phyloP scores from a whole-genome alignment of 2,113 vertebrate species.

The Telmatochromis sp. region DNA sequence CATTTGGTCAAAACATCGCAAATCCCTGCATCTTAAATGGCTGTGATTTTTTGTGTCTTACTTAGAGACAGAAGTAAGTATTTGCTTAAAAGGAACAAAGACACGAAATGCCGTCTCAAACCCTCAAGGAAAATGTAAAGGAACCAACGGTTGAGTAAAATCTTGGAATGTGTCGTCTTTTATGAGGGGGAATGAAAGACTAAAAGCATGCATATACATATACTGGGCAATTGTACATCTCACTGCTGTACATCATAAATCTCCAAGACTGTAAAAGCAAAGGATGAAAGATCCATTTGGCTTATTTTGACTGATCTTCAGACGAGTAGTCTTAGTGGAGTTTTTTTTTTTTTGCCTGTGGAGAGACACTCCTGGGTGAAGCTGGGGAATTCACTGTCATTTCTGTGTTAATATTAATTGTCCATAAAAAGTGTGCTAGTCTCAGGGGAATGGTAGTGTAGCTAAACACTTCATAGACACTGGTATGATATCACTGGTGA shows the following conservation, averaged over 20 bases:
- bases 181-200: slow-evolving; percentile 41
- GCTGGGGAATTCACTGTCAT: slow-evolving; percentile 21
- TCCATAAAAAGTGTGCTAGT: slow-evolving; percentile 29
- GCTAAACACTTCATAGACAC: slow-evolving; percentile 40
- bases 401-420: slow-evolving; percentile 46
- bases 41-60: neutral
- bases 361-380: slow-evolving; percentile 36
- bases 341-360: slow-evolving; percentile 37
- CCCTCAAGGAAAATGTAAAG: slow-evolving; percentile 45
- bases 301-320: slow-evolving; percentile 56
- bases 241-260: slow-evolving; percentile 49
- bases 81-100: neutral
- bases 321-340: neutral
- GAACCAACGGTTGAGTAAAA: slow-evolving; percentile 35
- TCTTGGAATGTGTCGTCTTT: slow-evolving; percentile 54
- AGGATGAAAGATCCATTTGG: slow-evolving; percentile 45
- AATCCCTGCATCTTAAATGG: neutral
- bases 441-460: slow-evolving; percentile 1
- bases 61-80: neutral
- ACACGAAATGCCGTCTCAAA: neutral
- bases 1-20: neutral
- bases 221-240: slow-evolving; percentile 52
- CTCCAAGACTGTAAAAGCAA: slow-evolving; percentile 16
- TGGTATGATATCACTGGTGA: slow-evolving; percentile 20
- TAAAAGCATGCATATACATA: slow-evolving; percentile 47